phyloP scores from a whole-genome alignment of 2,888 invertebrate species.

The Ceraclea dissimilis region DNA sequence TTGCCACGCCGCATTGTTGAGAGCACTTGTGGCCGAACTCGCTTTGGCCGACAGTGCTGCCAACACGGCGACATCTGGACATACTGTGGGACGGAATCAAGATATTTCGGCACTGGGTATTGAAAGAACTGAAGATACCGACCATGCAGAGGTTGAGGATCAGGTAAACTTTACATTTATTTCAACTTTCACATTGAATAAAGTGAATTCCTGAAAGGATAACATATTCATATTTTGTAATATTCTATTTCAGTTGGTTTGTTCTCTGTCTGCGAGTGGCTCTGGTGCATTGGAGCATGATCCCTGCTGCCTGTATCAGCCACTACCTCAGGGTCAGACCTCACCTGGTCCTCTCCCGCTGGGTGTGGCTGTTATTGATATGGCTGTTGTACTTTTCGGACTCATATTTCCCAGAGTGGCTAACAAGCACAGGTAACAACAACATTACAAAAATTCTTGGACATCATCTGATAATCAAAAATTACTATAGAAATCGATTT shows the following conservation, averaged over 20 bases:
- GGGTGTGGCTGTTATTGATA: slow-evolving; percentile 94
- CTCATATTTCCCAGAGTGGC: slow-evolving; percentile 91
- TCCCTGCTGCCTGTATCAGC: slow-evolving; percentile 81
- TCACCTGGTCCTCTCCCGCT: slow-evolving; percentile 78
- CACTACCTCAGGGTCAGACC: slow-evolving; percentile 41
- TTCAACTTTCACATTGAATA: too few species aligned
- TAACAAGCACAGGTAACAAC: slow-evolving; percentile 75
- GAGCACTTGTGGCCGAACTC: slow-evolving; percentile 91
- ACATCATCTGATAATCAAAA: background rate
- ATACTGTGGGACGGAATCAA: slow-evolving; percentile 70
- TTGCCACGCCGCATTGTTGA: slow-evolving; percentile 78
- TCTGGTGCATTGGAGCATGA: slow-evolving; percentile 97
- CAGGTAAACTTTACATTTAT: slow-evolving; percentile 64
- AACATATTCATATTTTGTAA: too few species aligned
- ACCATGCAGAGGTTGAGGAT: slow-evolving; percentile 94
- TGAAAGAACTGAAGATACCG: slow-evolving; percentile 84
- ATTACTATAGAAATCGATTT: too few species aligned
- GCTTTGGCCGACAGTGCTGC: slow-evolving; percentile 91
- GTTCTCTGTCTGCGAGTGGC: slow-evolving; percentile 86
- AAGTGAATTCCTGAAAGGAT: too few species aligned
- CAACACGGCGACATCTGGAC: slow-evolving; percentile 75
- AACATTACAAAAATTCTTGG: background rate
- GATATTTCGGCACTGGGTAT: slow-evolving; percentile 39
- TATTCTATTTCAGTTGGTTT: slow-evolving; percentile 61
- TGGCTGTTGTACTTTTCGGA: slow-evolving; percentile 87